A percentile compares a stretch with the other conserved stretches of the same genome.
These are phyloP conservation scores for Drosophila insularis DNA, from an alignment of 1,140 invertebrate species.

Conservation along the genomic window DNA sequence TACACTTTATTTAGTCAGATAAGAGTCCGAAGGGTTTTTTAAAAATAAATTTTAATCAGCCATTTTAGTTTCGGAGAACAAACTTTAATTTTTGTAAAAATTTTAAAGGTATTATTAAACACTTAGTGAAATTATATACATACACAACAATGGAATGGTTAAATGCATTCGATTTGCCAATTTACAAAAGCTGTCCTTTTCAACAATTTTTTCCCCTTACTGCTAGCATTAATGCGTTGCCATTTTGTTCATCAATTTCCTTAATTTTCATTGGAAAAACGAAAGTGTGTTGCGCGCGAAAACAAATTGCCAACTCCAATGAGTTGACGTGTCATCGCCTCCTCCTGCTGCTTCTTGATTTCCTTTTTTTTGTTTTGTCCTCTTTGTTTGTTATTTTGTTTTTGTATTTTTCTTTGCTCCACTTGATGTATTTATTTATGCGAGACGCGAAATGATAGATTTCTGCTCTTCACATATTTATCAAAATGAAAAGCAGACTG, in stretches of 20 bases:
- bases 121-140: not conserved
- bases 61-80: too few species aligned
- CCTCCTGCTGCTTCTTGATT: not conserved
- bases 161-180: not conserved
- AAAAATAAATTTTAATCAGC: too few species aligned
- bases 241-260: conserved; percentile 39
- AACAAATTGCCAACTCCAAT: conserved; percentile 51
- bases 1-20: too few species aligned
- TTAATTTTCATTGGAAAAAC: conserved; percentile 54
- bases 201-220: not conserved
- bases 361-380: not conserved
- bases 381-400: conserved; percentile 4
- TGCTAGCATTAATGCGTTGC: conserved; percentile 38
- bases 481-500: conserved; percentile 55
- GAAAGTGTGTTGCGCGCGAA: conserved; percentile 53
- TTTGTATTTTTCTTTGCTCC: conserved; percentile 14
- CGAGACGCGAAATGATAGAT: conserved; percentile 65
- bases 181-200: not conserved
- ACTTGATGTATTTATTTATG: conserved; percentile 67
- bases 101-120: too few species aligned
- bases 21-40: too few species aligned
- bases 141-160: not conserved
- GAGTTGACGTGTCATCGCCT: conserved; percentile 11
- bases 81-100: not conserved
- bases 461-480: conserved; percentile 63